A percentile compares a stretch with the other conserved stretches of the same genome.
Evolutionary conservation across 2,113 vertebrate species (phyloP).

Genomic region (Salvelinus namaycush): DNA sequence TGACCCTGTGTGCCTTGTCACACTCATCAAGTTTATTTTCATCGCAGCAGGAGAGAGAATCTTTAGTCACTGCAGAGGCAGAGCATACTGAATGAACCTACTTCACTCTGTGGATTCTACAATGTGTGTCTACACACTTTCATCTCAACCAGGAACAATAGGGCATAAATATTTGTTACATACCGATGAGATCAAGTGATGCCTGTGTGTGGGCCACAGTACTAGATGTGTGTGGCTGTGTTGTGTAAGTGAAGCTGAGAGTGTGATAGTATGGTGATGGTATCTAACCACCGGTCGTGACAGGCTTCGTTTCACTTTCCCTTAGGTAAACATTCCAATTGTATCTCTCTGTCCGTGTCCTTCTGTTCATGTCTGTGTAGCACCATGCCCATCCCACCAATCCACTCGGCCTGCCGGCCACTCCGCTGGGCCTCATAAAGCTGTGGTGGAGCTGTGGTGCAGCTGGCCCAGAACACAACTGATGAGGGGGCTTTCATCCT

Average conservation of each 20-base stretch:
- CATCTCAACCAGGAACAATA: no score
- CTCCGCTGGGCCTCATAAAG: conserved; percentile 29
- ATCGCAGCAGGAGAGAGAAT: no score
- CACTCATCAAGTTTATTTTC: no score
- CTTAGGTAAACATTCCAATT: neutral
- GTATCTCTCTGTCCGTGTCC: neutral
- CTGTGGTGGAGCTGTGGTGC: neutral
- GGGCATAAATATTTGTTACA: no score
- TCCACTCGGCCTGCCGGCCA: neutral
- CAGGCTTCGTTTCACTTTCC: neutral
- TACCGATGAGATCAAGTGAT: no score
- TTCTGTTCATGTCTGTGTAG: neutral
- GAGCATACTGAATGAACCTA: no score
- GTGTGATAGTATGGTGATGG: neutral
- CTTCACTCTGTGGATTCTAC: no score
- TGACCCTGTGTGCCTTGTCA: neutral
- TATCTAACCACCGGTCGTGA: neutral
- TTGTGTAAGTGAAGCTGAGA: neutral
- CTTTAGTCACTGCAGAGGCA: no score
- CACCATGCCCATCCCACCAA: conserved; percentile 20
- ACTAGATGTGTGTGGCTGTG: no score
- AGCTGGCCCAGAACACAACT: conserved; percentile 16
- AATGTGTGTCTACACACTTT: neutral
- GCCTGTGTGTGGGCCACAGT: no score
- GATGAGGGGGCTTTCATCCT: conserved; percentile 31